Evolutionary conservation across 2,888 invertebrate species (phyloP).

Genomic region (Trissolcus japonicus): DNA sequence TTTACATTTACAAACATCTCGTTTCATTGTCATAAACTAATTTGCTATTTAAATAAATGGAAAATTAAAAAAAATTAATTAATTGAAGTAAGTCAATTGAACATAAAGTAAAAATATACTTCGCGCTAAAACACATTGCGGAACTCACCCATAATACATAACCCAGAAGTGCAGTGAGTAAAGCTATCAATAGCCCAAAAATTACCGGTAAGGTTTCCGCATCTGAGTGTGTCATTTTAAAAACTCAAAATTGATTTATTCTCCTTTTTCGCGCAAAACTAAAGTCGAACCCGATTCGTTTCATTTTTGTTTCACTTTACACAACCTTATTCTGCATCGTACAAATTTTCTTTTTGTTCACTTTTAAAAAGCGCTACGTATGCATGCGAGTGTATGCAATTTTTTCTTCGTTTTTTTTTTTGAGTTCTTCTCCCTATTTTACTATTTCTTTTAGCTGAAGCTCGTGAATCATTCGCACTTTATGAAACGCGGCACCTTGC

Average conservation of each 20-base stretch:
- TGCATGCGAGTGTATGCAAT: constrained; percentile 11
- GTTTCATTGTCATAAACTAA: too few relatives aligned
- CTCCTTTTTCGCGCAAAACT: constrained; percentile 59
- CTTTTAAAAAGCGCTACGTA: not conserved
- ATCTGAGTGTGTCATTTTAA: constrained; percentile 55
- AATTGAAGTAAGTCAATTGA: constrained; percentile 21
- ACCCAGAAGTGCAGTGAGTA: constrained; percentile 70
- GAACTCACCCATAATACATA: constrained; percentile 73
- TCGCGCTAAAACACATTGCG: not conserved
- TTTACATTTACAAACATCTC: too few relatives aligned
- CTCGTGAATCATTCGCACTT: constrained; percentile 54
- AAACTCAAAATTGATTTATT: constrained; percentile 48
- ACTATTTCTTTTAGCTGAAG: constrained; percentile 9
- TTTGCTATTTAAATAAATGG: not conserved
- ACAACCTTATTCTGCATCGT: constrained; percentile 8
- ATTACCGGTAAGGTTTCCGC: constrained; percentile 70
- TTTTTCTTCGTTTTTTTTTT: constrained; percentile 9
- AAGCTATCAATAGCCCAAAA: constrained; percentile 73
- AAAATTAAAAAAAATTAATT: not conserved
- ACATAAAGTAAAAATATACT: constrained; percentile 25
- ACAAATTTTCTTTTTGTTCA: constrained; percentile 11
- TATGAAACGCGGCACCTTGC: constrained; percentile 50
- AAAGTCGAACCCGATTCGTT: constrained; percentile 11
- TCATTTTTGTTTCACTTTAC: constrained; percentile 16
- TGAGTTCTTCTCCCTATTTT: constrained; percentile 13